Base-by-base conservation (phyloP, 2,797 vertebrate species). In the Luscinia megarhynchos region DNA sequence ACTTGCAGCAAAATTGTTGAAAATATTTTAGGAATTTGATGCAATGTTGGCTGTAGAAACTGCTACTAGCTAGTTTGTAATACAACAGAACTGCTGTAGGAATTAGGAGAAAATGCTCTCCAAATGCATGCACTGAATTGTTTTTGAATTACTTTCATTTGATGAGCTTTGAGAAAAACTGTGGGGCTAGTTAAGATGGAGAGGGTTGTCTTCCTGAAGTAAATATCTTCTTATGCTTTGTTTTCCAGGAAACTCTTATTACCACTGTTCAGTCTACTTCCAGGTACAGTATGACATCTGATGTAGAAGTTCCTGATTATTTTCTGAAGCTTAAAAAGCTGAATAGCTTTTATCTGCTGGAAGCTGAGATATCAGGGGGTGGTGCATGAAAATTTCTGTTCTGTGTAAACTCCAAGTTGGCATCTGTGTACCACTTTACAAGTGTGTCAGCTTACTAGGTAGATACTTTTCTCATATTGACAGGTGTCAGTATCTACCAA, bases 211-310 rank as follows among this genome's bases (percentile, higher is more conserved):
- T 58, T 63, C 19, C 32, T 85, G 41, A 76, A 59, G 9, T 94
- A 74, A 86, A 7, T 78, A 80, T 50, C 54, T 88, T 36, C 12
- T 73, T 93, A 40, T 84, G 34, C 43, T 94, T 96, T 96, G 45
- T 89, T 77, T 98, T 97, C 54, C 97, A 99, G 99, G 98, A 99
- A 58, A 95, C 97, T 15, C 95, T 97, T 14, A 96, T 98, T 90
- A 99, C 98, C n/a, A 98, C 98, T n/a, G 2, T 92, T 29, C 97
- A 98, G 26, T 98, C 98, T 62, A 85, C 89, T 61, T 93, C 97
- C 91, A 98, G 98, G 98, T 98, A 98, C 26, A 88, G 95, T 93
- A 87, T 84, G 58, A 7, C 11, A 84, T 64, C 46, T 70, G 26
- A 69, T 70, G 55, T 50, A 23, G 0, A 69, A 76, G 21, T 62